A percentile compares a stretch with the other conserved stretches of the same genome.
phyloP scores from a whole-genome alignment of 2,888 invertebrate genomes.

The Corbicula japonica region DNA sequence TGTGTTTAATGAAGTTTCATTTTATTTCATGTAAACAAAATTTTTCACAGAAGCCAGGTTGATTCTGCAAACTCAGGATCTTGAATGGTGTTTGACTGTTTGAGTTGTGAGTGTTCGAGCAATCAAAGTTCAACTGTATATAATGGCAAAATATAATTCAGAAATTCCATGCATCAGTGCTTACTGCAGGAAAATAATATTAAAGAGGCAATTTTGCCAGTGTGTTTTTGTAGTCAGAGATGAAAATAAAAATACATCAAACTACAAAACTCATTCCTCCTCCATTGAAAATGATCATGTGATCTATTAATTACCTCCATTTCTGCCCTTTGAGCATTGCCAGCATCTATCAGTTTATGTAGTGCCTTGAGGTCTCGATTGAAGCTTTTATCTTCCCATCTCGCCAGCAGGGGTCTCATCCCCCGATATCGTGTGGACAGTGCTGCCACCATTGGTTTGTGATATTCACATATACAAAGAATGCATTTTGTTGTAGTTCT shows the following conservation, averaged over 20 bases:
- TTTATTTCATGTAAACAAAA: too few relatives aligned
- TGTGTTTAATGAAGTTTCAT: too few relatives aligned
- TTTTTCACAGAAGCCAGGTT: too few relatives aligned
- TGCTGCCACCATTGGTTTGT: conserved; percentile 81
- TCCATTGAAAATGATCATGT: background rate
- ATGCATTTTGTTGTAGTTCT: conserved; percentile 82
- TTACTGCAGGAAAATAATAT: too few relatives aligned
- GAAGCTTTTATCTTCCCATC: conserved; percentile 83
- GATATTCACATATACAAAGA: conserved; percentile 82
- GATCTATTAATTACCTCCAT: conserved; percentile 72
- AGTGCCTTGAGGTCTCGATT: conserved; percentile 81
- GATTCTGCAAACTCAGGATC: too few relatives aligned
- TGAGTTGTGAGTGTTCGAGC: too few relatives aligned
- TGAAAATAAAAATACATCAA: background rate
- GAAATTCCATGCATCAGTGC: too few relatives aligned
- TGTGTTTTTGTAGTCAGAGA: background rate
- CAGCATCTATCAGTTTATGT: conserved; percentile 82
- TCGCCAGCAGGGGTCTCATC: conserved; percentile 78
- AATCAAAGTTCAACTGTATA: too few relatives aligned
- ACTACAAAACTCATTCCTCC: background rate
- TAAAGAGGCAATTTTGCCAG: too few relatives aligned
- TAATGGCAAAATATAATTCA: too few relatives aligned
- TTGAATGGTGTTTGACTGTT: too few relatives aligned
- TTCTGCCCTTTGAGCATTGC: conserved; percentile 78
- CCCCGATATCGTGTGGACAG: conserved; percentile 85